Percentiles rank a stretch among this genome's conserved stretches.
These are phyloP conservation scores for Oryzias curvinotus DNA, from an alignment of 2,113 vertebrate genomes.

Conservation along the genomic window DNA sequence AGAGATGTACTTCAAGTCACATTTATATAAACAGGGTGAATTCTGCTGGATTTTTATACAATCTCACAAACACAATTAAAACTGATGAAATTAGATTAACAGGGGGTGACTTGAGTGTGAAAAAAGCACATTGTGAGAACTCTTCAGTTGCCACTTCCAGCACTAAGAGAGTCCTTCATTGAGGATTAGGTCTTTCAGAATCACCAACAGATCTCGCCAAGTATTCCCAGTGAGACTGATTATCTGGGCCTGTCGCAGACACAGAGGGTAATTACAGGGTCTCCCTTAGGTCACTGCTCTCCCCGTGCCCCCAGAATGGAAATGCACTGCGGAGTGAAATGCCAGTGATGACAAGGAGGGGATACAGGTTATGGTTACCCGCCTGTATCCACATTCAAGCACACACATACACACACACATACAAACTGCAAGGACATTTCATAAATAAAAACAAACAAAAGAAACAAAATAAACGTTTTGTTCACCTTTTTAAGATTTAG, in stretches of 20 bases:
- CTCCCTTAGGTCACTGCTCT: conserved; percentile 73
- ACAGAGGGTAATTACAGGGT: conserved; percentile 74
- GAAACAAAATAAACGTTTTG: conserved; percentile 4
- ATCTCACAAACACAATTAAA: too few species aligned
- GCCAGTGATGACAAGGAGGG: conserved; percentile 41
- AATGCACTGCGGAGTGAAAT: conserved; percentile 54
- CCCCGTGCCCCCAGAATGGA: conserved; percentile 57
- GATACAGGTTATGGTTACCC: conserved; percentile 49
- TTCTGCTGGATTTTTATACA: too few species aligned
- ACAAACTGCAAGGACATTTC: not conserved
- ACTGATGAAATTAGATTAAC: too few species aligned
- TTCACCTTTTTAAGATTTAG: not conserved
- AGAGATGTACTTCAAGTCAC: too few species aligned
- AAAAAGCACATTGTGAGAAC: conserved; percentile 51
- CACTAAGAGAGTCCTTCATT: conserved; percentile 59
- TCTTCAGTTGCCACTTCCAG: conserved; percentile 51
- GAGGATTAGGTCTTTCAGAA: conserved; percentile 68
- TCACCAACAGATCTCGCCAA: conserved; percentile 68
- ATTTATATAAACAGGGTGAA: too few species aligned
- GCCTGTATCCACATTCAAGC: conserved; percentile 17
- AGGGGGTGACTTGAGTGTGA: conserved; percentile 46
- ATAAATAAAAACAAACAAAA: too few species aligned
- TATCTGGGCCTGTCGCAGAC: conserved; percentile 74
- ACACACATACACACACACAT: conserved; percentile 13
- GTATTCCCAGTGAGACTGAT: conserved; percentile 80